These are phyloP conservation scores for Crax fasciolata DNA, from an alignment of 2,797 vertebrate species.

Conservation along the genomic window DNA sequence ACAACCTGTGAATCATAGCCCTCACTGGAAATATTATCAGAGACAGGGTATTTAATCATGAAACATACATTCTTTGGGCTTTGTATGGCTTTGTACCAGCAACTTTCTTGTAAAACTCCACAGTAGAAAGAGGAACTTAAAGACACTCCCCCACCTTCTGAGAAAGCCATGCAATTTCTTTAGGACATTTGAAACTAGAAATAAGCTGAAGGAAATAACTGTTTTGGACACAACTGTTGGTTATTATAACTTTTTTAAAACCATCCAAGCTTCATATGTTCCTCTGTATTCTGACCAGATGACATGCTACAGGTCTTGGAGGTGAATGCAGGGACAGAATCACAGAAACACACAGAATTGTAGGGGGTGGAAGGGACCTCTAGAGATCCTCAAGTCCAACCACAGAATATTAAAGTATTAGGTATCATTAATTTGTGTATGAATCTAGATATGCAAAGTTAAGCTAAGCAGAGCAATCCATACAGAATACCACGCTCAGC, in stretches of 20 bases:
- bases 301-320: background rate
- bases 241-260: background rate
- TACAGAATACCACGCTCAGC: background rate
- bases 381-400: too few species aligned
- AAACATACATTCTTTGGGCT: background rate
- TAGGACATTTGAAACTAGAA: slow-evolving; percentile 2
- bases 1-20: background rate
- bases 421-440: background rate
- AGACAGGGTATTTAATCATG: background rate
- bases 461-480: background rate
- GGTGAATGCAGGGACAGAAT: background rate
- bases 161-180: background rate
- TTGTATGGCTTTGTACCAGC: background rate
- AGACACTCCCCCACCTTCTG: background rate
- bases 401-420: background rate
- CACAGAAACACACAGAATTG: too few species aligned
- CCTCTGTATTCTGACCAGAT: background rate
- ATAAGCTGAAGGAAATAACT: background rate
- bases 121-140: background rate
- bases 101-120: background rate
- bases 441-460: background rate
- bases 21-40: background rate
- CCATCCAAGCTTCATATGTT: background rate
- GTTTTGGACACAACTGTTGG: background rate
- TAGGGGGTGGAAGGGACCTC: too few species aligned